Evolutionary conservation across 2,797 vertebrate species (phyloP).

Genomic region (Macrochelys suwanniensis): DNA sequence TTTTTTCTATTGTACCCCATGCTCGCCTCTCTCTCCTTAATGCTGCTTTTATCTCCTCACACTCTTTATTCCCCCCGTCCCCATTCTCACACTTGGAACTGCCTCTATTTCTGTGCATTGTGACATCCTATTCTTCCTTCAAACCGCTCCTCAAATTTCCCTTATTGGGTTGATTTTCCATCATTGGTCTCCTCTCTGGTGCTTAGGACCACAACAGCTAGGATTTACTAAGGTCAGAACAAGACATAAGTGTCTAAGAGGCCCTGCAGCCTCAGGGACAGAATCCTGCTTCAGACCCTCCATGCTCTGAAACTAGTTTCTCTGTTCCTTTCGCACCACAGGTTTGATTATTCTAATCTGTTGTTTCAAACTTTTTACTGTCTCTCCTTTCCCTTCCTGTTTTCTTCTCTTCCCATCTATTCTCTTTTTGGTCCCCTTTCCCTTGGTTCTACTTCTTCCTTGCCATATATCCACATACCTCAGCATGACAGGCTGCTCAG

Average conservation of each 20-base stretch:
- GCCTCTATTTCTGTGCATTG: neutral
- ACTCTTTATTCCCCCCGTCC: neutral
- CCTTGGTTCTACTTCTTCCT: neutral
- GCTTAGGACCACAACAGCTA: neutral
- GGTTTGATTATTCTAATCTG: accelerated
- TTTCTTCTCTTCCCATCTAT: neutral
- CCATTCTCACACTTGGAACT: neutral
- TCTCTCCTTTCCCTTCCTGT: accelerated
- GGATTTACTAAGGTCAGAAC: neutral
- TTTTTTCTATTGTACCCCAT: neutral
- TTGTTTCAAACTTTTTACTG: neutral
- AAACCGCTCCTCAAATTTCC: neutral
- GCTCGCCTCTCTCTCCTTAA: neutral
- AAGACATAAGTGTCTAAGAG: neutral
- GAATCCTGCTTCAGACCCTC: neutral
- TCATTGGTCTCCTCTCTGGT: neutral
- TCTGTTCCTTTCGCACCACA: neutral
- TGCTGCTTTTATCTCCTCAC: neutral
- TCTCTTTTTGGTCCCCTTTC: neutral
- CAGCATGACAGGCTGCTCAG: neutral
- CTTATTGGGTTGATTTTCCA: neutral
- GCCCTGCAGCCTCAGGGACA: neutral
- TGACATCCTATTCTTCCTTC: neutral
- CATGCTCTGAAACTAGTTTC: neutral
- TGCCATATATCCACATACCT: neutral